A percentile compares a stretch with the other conserved stretches of the same genome.
Conservation (phyloP, 2,113 vertebrate species). For the Nothocercus nigrocapillus region DNA sequence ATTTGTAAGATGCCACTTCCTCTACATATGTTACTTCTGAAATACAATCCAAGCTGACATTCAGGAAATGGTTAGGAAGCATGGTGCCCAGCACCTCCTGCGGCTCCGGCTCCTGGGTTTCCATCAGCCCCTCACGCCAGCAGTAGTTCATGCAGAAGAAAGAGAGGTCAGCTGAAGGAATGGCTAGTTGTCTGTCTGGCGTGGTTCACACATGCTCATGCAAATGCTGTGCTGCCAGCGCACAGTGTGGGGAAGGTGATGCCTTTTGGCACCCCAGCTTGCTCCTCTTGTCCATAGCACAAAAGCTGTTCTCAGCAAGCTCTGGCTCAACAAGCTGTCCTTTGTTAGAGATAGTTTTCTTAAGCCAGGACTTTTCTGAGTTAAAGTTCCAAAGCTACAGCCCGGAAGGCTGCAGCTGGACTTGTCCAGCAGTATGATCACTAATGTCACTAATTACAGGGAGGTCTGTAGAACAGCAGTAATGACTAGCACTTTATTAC, state of each 20-base stretch:
- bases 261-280: background rate
- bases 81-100: background rate
- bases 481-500: background rate
- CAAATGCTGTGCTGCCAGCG: background rate
- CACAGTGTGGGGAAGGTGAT: background rate
- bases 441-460: background rate
- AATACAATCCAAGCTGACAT: background rate
- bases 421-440: background rate
- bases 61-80: background rate
- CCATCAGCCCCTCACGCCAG: background rate
- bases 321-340: background rate
- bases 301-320: background rate
- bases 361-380: background rate
- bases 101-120: background rate
- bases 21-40: background rate
- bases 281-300: background rate
- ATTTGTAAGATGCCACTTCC: background rate
- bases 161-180: background rate
- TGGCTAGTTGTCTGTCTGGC: background rate
- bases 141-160: background rate
- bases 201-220: fast-evolving
- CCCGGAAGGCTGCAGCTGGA: background rate
- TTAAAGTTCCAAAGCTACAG: background rate
- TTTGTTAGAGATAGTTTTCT: background rate
- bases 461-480: background rate